Evolutionary conservation across 2,888 invertebrate species (phyloP).

Genomic region (Mycalesis mineus): DNA sequence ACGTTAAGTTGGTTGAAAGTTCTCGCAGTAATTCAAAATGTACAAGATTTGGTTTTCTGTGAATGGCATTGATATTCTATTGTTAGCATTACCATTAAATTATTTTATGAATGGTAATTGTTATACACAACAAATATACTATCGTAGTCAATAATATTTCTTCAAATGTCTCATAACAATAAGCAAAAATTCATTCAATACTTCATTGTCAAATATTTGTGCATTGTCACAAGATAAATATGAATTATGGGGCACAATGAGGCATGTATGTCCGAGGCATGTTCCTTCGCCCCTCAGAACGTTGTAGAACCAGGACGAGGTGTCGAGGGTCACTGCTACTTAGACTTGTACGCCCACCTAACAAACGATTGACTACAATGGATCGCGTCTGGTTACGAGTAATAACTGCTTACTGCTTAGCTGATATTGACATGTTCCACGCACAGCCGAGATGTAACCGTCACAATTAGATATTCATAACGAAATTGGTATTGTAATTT

Average conservation of each 20-base stretch:
- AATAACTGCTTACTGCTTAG: constrained; percentile 64
- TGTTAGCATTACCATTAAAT: too few relatives aligned
- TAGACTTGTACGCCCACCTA: constrained; percentile 73
- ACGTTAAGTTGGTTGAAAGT: too few relatives aligned
- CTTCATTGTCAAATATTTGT: constrained; percentile 15
- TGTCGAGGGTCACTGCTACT: constrained; percentile 57
- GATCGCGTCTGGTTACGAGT: constrained; percentile 54
- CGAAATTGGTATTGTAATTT: too few relatives aligned
- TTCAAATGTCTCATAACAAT: background rate
- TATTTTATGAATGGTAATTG: too few relatives aligned
- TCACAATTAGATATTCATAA: background rate
- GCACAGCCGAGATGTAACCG: background rate
- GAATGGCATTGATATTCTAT: too few relatives aligned
- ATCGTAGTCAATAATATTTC: background rate
- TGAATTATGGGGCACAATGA: constrained; percentile 30
- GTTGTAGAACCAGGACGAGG: constrained; percentile 29
- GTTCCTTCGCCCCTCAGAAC: constrained; percentile 31
- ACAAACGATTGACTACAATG: constrained; percentile 72
- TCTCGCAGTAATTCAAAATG: too few relatives aligned
- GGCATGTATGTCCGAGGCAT: constrained; percentile 28
- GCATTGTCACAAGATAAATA: constrained; percentile 27
- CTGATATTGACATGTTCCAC: constrained; percentile 55
- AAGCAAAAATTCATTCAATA: constrained; percentile 1
- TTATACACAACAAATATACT: too few relatives aligned
- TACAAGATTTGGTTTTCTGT: too few relatives aligned